Percentiles rank a stretch among this genome's conserved stretches.
phyloP scores from a whole-genome alignment of 2,888 invertebrate species.

The Molorchus minor region DNA sequence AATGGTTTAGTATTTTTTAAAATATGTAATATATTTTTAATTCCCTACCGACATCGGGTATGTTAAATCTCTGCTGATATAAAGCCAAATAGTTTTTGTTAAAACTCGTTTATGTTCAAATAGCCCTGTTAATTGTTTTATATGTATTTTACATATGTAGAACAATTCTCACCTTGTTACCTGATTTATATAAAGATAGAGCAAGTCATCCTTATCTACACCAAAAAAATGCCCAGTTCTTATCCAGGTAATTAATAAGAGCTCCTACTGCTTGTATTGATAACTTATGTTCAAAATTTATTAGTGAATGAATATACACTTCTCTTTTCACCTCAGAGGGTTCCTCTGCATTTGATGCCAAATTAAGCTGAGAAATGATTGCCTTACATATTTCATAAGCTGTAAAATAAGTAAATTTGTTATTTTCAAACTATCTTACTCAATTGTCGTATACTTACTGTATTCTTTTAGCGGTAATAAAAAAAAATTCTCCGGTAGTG shows the following conservation, averaged over 20 bases:
- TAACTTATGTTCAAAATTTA: constrained; percentile 71
- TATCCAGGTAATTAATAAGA: constrained; percentile 75
- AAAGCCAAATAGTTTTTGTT: too few species aligned
- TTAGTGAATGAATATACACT: constrained; percentile 69
- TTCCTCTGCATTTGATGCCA: constrained; percentile 63
- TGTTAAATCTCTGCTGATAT: too few species aligned
- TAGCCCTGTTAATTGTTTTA: too few species aligned
- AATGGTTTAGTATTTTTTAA: too few species aligned
- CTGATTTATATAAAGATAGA: constrained; percentile 67
- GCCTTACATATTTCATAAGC: constrained; percentile 52
- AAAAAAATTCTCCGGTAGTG: constrained; percentile 64
- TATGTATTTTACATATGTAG: too few species aligned
- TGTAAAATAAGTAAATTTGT: constrained; percentile 29
- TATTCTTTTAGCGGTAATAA: constrained; percentile 69
- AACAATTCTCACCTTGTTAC: constrained; percentile 76
- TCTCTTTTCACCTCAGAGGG: constrained; percentile 66
- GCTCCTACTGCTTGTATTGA: constrained; percentile 78
- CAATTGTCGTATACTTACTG: constrained; percentile 60
- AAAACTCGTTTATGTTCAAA: too few species aligned
- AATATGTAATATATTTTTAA: too few species aligned
- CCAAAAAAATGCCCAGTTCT: constrained; percentile 66
- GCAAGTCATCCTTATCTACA: constrained; percentile 62
- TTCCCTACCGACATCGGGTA: too few species aligned
- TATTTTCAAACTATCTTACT: neutral
- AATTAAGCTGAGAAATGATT: constrained; percentile 45